Evolutionary conservation across 2,797 vertebrate species (phyloP).

Genomic region (Cuniculus paca): DNA sequence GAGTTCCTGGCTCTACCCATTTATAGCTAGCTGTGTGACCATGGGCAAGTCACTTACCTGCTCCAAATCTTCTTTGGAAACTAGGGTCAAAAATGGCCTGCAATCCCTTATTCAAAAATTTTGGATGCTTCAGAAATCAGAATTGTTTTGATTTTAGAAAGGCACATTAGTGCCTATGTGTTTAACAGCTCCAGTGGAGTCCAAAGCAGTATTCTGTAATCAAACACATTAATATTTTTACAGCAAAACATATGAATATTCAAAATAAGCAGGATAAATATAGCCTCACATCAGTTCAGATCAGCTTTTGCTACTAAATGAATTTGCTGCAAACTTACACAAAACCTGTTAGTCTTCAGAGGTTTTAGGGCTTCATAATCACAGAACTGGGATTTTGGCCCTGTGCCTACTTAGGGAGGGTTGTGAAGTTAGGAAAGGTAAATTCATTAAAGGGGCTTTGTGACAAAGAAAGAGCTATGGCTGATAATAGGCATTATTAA

Average conservation of each 20-base stretch:
- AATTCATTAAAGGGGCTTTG: not conserved
- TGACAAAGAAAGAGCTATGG: not conserved
- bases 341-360: conserved; percentile 45
- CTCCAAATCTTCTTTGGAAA: not conserved
- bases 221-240: conserved; percentile 82
- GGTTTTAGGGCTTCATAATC: conserved; percentile 27
- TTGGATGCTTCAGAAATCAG: not conserved
- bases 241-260: conserved; percentile 83
- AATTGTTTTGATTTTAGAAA: conserved; percentile 2
- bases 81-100: not conserved
- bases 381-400: not conserved
- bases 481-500: not conserved
- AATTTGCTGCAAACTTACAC: conserved; percentile 57
- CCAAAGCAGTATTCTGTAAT: conserved; percentile 74
- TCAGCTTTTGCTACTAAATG: conserved; percentile 67
- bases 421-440: not conserved
- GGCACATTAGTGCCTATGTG: not conserved
- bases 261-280: conserved; percentile 78
- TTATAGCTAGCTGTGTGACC: conserved; percentile 63
- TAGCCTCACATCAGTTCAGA: conserved; percentile 63
- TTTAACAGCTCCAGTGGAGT: not conserved
- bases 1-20: conserved; percentile 15
- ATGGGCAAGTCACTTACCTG: not conserved
- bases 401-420: not conserved
- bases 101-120: not conserved